phyloP scores from a whole-genome alignment of 1,140 invertebrate genomes.

The Pseudachorutes palmiensis region DNA sequence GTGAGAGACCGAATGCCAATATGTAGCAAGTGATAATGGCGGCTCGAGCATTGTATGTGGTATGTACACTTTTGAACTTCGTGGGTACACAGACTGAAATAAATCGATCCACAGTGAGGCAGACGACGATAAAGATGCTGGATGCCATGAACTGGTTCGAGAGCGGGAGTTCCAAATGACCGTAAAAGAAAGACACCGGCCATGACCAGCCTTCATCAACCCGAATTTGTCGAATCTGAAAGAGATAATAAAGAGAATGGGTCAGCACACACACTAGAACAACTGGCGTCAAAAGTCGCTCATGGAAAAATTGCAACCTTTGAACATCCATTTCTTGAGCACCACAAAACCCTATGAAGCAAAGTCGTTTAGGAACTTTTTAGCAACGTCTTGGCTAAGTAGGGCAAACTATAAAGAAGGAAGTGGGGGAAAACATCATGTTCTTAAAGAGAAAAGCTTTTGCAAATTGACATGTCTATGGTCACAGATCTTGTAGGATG shows the following conservation, averaged over 20 bases:
- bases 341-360: too few species aligned
- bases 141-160: slow-evolving; percentile 46
- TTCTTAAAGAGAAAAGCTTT: too few species aligned
- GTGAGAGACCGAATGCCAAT: slow-evolving; percentile 41
- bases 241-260: slow-evolving; percentile 12
- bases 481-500: too few species aligned
- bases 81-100: slow-evolving; percentile 44
- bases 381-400: too few species aligned
- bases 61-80: slow-evolving; percentile 44
- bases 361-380: too few species aligned
- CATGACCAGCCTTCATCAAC: slow-evolving; percentile 22
- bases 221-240: slow-evolving; percentile 28
- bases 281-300: too few species aligned
- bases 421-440: too few species aligned
- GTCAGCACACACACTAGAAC: too few species aligned
- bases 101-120: slow-evolving; percentile 46
- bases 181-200: slow-evolving; percentile 39
- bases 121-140: slow-evolving; percentile 45
- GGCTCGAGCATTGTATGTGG: slow-evolving; percentile 39
- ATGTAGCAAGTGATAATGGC: slow-evolving; percentile 42
- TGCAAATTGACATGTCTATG: too few species aligned
- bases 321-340: too few species aligned
- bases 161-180: slow-evolving; percentile 43
- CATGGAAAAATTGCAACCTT: too few species aligned
- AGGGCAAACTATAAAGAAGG: too few species aligned